Conservation (phyloP, 2,797 vertebrate genomes). For the Trematomus bernacchii region DNA sequence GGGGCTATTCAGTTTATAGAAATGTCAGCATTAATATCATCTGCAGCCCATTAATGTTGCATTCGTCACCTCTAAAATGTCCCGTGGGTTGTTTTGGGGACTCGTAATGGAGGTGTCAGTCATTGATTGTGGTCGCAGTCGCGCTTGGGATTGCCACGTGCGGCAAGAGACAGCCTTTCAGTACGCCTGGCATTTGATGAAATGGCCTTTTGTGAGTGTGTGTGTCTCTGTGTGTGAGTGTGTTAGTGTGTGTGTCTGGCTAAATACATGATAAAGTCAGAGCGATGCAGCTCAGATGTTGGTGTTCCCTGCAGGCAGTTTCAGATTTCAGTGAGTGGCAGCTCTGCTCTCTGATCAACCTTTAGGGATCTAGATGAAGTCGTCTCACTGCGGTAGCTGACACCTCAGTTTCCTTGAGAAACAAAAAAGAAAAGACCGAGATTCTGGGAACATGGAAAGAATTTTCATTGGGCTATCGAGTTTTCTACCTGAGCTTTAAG, state of each 20-base stretch:
- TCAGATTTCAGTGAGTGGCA: slow-evolving; percentile 65
- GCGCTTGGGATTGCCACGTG: slow-evolving; percentile 48
- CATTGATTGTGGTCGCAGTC: slow-evolving; percentile 64
- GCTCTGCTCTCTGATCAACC: slow-evolving; percentile 54
- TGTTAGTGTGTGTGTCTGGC: slow-evolving; percentile 14
- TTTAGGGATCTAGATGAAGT: slow-evolving; percentile 61
- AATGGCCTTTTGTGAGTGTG: slow-evolving; percentile 71
- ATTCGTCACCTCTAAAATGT: slow-evolving; percentile 64
- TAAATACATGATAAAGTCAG: slow-evolving; percentile 73
- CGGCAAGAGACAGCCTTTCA: slow-evolving; percentile 70
- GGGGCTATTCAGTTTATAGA: slow-evolving; percentile 37
- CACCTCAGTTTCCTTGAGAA: slow-evolving; percentile 29
- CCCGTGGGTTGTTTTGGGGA: slow-evolving; percentile 43
- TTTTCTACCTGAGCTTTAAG: slow-evolving; percentile 10
- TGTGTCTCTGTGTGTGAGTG: slow-evolving; percentile 26
- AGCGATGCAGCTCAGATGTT: slow-evolving; percentile 51
- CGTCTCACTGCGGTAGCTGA: slow-evolving; percentile 38
- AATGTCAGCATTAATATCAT: slow-evolving; percentile 49
- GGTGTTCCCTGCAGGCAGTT: slow-evolving; percentile 56
- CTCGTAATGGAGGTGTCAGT: slow-evolving; percentile 69
- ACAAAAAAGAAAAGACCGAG: slow-evolving; percentile 10
- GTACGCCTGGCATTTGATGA: slow-evolving; percentile 73
- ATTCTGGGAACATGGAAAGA: not conserved
- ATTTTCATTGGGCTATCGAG: slow-evolving; percentile 24
- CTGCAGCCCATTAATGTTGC: slow-evolving; percentile 50